Conservation (phyloP, 2,888 invertebrate genomes). For the Drosophila picticornis region DNA sequence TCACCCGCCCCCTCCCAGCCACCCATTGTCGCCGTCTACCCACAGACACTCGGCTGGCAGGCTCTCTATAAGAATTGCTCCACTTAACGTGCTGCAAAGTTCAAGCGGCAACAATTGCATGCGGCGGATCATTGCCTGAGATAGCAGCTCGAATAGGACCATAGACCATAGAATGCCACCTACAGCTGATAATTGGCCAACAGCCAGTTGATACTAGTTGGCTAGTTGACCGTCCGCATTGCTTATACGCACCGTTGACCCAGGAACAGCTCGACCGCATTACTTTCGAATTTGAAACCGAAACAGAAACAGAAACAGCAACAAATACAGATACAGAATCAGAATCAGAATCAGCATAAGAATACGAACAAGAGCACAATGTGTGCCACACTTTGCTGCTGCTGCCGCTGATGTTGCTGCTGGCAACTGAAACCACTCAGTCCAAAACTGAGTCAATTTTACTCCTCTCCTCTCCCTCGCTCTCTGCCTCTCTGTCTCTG, state of each 20-base stretch:
- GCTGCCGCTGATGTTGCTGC: background rate
- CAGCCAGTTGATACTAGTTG: constrained; percentile 27
- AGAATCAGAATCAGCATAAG: background rate
- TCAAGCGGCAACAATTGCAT: constrained; percentile 49
- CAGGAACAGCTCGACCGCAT: constrained; percentile 52
- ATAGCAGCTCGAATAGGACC: constrained; percentile 34
- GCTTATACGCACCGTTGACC: constrained; percentile 71
- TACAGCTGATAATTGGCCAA: constrained; percentile 51
- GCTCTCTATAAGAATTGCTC: constrained; percentile 36
- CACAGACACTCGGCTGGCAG: background rate
- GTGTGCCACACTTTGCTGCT: constrained; percentile 29
- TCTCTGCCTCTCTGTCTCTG: background rate
- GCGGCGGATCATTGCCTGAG: constrained; percentile 56
- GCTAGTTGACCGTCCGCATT: constrained; percentile 38
- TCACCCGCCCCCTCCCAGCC: background rate
- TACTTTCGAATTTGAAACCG: constrained; percentile 51
- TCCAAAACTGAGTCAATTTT: constrained; percentile 21
- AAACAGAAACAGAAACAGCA: constrained; percentile 12
- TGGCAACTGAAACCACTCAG: constrained; percentile 24
- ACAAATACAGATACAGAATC: background rate
- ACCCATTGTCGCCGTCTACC: background rate
- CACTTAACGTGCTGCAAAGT: constrained; percentile 52
- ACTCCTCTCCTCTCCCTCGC: constrained; percentile 5
- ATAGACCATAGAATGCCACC: constrained; percentile 28
- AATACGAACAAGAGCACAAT: constrained; percentile 24